phyloP scores from a whole-genome alignment of 2,113 vertebrate genomes.

The Trichomycterus rosablanca region DNA sequence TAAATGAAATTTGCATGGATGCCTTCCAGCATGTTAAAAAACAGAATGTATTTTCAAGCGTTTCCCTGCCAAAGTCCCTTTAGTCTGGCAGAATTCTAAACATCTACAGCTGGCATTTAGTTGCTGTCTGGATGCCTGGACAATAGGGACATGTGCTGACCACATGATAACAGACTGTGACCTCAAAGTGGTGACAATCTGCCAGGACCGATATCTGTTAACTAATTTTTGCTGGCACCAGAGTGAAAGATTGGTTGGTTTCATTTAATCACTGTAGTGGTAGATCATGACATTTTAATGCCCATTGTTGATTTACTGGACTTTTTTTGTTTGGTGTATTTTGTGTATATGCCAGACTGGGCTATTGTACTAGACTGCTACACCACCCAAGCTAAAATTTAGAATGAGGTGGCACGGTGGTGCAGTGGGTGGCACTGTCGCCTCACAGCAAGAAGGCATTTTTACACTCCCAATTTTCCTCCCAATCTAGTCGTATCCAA shows the following conservation, averaged over 20 bases:
- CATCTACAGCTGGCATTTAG: slow-evolving; percentile 64
- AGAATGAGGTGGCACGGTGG: no score
- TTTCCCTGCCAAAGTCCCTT: slow-evolving; percentile 47
- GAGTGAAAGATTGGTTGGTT: slow-evolving; percentile 55
- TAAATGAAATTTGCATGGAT: neutral
- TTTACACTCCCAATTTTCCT: no score
- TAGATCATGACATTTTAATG: neutral
- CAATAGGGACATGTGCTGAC: slow-evolving; percentile 65
- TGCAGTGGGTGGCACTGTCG: no score
- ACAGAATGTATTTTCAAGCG: slow-evolving; percentile 48
- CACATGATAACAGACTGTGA: slow-evolving; percentile 58
- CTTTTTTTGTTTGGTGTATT: no score
- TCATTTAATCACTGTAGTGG: slow-evolving; percentile 52
- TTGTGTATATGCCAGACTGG: no score
- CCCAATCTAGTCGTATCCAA: no score
- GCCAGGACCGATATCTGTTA: slow-evolving; percentile 63
- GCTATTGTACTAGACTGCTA: no score
- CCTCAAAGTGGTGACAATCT: slow-evolving; percentile 62
- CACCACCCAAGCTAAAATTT: no score
- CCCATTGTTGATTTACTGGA: neutral
- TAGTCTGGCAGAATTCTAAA: slow-evolving; percentile 59
- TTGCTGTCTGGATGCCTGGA: slow-evolving; percentile 52
- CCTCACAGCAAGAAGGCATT: no score
- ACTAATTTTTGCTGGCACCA: slow-evolving; percentile 58
- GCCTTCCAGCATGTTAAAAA: slow-evolving; percentile 34